phyloP scores from a whole-genome alignment of 2,797 vertebrate genomes.

The Peromyscus eremicus region DNA sequence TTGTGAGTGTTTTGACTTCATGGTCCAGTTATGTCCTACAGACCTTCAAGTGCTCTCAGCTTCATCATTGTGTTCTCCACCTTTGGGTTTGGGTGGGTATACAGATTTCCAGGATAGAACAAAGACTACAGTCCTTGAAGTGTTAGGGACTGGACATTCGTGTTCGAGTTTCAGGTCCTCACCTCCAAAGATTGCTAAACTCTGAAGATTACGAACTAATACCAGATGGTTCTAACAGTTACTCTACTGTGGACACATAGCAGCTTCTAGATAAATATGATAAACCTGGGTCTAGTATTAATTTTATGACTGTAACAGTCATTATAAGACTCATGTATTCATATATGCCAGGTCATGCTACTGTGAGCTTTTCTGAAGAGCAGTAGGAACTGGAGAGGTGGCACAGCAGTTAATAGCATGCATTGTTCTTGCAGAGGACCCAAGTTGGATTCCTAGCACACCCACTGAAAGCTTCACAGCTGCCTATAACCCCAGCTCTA shows the following conservation, averaged over 20 bases:
- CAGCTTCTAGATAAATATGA: neutral
- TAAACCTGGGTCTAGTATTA: neutral
- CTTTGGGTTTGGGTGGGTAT: neutral
- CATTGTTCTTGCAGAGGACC: neutral
- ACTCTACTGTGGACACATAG: neutral
- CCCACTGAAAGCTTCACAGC: neutral
- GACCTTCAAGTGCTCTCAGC: too few species aligned
- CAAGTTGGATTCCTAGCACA: neutral
- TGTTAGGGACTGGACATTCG: neutral
- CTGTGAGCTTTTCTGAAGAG: neutral
- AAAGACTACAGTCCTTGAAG: neutral
- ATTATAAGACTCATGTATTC: neutral
- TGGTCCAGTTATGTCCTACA: neutral
- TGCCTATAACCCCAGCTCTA: neutral
- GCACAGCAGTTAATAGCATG: neutral
- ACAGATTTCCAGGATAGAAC: neutral
- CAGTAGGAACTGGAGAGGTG: neutral
- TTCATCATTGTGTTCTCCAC: neutral
- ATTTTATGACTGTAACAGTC: neutral
- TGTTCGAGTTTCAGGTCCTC: neutral
- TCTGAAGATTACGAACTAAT: conserved; percentile 24
- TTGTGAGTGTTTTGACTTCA: neutral
- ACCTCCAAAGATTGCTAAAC: neutral
- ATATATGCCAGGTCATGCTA: neutral
- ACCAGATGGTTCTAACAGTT: neutral